A percentile compares a stretch with the other conserved stretches of the same genome.
These are phyloP conservation scores for Entomobrya proxima DNA, from an alignment of 2,888 invertebrate species.

Conservation along the genomic window DNA sequence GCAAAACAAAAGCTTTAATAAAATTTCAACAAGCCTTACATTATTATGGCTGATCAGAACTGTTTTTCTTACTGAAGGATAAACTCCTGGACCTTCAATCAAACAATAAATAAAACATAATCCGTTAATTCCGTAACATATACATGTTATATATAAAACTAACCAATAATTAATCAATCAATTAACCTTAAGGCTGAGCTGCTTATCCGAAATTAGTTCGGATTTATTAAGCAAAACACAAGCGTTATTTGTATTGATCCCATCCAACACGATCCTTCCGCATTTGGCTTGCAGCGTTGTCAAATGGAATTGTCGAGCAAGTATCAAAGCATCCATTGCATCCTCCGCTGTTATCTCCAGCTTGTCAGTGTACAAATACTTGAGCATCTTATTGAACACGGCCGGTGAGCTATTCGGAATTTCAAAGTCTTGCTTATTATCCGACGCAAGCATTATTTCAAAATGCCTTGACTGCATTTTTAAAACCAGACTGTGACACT, in stretches of 20 bases:
- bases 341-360: slow-evolving; percentile 26
- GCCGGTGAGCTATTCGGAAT: neutral
- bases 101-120: no score
- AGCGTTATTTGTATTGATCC: neutral
- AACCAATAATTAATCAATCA: no score
- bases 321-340: slow-evolving; percentile 25
- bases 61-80: neutral
- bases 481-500: slow-evolving; percentile 27
- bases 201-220: slow-evolving; percentile 22
- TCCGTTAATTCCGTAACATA: no score
- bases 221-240: slow-evolving; percentile 9
- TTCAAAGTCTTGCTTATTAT: neutral
- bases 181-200: neutral
- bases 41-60: no score
- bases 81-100: no score
- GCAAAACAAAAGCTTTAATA: no score
- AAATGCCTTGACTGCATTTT: slow-evolving; percentile 46
- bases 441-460: neutral
- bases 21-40: no score
- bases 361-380: slow-evolving; percentile 49
- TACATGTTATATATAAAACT: no score
- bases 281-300: slow-evolving; percentile 18
- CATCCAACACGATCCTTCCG: slow-evolving; percentile 22
- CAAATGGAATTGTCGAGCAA: slow-evolving; percentile 22
- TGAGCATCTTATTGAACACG: slow-evolving; percentile 5